Conservation (phyloP, 2,797 vertebrate genomes). For the Fratercula arctica region DNA sequence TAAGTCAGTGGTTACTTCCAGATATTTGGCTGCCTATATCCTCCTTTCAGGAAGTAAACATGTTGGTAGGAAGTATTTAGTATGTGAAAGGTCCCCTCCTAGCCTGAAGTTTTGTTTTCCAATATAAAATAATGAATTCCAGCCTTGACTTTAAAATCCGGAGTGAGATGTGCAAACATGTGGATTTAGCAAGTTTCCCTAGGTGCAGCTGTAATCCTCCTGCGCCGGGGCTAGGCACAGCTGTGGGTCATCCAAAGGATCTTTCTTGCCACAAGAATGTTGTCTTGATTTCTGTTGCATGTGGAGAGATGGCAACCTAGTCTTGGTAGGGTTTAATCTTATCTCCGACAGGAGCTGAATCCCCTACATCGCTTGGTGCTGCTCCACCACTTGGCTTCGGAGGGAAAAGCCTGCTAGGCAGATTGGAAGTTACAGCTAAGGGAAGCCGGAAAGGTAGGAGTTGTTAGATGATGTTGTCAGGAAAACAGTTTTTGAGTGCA, state of each 20-base stretch:
- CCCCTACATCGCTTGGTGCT: fast-evolving
- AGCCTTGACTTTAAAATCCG: not conserved
- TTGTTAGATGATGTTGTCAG: not conserved
- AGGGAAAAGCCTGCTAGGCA: not conserved
- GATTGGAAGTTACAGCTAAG: not conserved
- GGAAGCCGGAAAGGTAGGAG: not conserved
- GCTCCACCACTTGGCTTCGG: not conserved
- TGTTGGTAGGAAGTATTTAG: not conserved
- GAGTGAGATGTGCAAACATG: not conserved
- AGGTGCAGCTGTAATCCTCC: not conserved
- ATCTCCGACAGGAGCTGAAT: not conserved
- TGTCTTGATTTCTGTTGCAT: not conserved
- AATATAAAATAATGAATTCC: not conserved
- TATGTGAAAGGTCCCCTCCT: not conserved
- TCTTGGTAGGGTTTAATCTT: not conserved
- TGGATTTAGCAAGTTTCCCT: not conserved
- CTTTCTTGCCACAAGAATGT: not conserved
- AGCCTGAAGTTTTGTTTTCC: not conserved
- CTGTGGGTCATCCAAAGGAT: not conserved
- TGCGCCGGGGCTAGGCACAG: not conserved
- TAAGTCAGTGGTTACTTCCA: not conserved
- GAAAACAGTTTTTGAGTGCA: not conserved
- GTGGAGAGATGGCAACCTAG: not conserved
- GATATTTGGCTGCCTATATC: not conserved
- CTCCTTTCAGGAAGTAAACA: not conserved